Evolutionary conservation across 2,888 invertebrate genomes (phyloP), one percentile per base, ranked within the genome.

Genomic region (Antitype chi): DNA sequence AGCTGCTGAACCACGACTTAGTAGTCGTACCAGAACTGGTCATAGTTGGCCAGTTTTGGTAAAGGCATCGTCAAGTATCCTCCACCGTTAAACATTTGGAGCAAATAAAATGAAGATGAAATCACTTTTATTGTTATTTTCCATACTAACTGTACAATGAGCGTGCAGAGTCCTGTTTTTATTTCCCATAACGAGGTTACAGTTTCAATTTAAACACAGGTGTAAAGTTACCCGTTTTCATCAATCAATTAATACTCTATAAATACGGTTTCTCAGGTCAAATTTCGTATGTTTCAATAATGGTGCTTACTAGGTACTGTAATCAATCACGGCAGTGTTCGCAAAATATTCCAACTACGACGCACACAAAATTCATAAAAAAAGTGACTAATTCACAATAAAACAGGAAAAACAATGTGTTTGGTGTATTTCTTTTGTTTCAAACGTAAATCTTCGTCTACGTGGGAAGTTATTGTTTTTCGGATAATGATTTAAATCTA

Each of bases 201-300:
- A 49, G 53, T 72, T 74, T 70, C 20, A 28, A 43, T 63, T 20
- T 11, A 81, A 52, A 8, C 23, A 28, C 20, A 62, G n/a, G 55
- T 82, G 53, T 68, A 64, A 83, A 53, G 28, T 83, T 70, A 70
- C 74, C 55, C 71, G 47, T 75, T 74, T 63, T 69, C 73, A 83
- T 75, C 86, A 73, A 62, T 69, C 60, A 75, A 75, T 84, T 80
- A 80, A 68, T 74, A 70, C 62, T 52, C 17, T 17, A 66, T 25
- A 9, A 69, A 77, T 77, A 69, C 32, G 57, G 47, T 69, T 84
- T 74, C 38, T 53, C 43, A 52, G 52, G 20, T 62, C 23, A 32
- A 52, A 20, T 20, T 52, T 52, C 52, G 15, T 73, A 62, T 23
- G 15, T 55, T 70, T 64, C 20, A 57, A 55, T 85, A 67, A 59